Base-by-base conservation (phyloP, 1,140 invertebrate species). In the Centruroides vittatus region DNA sequence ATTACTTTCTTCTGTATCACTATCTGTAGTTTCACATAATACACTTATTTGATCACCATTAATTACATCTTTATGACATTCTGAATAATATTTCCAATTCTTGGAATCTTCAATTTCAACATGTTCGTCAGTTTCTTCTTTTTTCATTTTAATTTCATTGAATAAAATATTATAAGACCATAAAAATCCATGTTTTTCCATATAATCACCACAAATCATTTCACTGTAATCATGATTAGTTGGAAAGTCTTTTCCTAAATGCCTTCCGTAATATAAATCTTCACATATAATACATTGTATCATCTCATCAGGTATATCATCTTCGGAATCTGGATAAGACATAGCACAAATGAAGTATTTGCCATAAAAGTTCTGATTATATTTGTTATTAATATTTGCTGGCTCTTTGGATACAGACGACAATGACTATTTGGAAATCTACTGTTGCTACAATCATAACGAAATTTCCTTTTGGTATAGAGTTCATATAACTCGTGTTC, bases 361-460 rank as follows among this genome's bases (percentile, higher is more conserved):
- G 2, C 93, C 95, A 69, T 80, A 78, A 69, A 96, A 99, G 73
- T 99, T 99, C 63, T 97, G 91, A 71, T 93, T 94, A 68, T 97
- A 97, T n/a, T 73, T 71, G 74, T 96, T 96, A 23, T 81, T 76
- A 23, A 76, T 71, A 73, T 96, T 97, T 0, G 72, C 35, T 5
- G 79, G 70, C 55, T 76, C 74, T 73, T 90, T 50, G 80, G 73
- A 65, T 80, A 82, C 50, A 93, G 78, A 64, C 79, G 82, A 72
- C 91, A 95, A 55, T 79, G 80, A 58, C 78, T 78, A n/a, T 78
- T 75, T 4, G 76, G 73, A 74, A 97, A 91, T 66, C 89, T 91
- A 6, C 78, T 78, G 72, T 94, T 98, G 13, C 96, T 95, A 79
- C 96, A 99, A 74, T 99, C 96, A 75, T 95, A 99, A 50, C 89